phyloP scores from a whole-genome alignment of 2,113 vertebrate species.

The Globicephala melas region DNA sequence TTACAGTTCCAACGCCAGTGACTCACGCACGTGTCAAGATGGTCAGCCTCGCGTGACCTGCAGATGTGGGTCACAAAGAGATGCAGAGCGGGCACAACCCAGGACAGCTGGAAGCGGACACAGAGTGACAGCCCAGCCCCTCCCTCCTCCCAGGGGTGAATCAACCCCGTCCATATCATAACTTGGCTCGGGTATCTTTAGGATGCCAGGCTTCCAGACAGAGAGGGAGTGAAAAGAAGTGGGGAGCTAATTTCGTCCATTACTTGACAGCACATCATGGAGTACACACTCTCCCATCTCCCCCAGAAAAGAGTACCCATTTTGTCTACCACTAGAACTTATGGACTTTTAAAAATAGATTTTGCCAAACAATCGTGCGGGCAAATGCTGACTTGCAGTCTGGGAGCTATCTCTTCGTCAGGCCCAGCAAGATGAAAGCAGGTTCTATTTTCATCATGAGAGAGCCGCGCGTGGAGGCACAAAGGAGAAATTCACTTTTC shows the following conservation, averaged over 20 bases:
- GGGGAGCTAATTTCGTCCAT: constrained; percentile 37
- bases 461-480: constrained; percentile 70
- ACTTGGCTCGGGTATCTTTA: neutral
- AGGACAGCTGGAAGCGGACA: neutral
- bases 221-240: neutral
- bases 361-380: constrained; percentile 79
- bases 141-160: neutral
- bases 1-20: constrained; percentile 70
- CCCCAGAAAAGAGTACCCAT: neutral
- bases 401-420: constrained; percentile 77
- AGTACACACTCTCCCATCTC: neutral
- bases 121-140: neutral
- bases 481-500: constrained; percentile 79
- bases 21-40: constrained; percentile 21
- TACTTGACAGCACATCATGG: constrained; percentile 48
- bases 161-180: neutral
- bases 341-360: constrained; percentile 84
- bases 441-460: constrained; percentile 78
- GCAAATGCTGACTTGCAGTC: constrained; percentile 83
- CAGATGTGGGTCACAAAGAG: constrained; percentile 34
- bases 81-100: neutral
- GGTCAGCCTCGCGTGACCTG: constrained; percentile 56
- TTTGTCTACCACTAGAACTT: constrained; percentile 75
- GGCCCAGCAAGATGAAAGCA: constrained; percentile 78
- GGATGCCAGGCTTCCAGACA: neutral